Conservation (phyloP, 1,140 invertebrate genomes). For the Berghia stephanieae region DNA sequence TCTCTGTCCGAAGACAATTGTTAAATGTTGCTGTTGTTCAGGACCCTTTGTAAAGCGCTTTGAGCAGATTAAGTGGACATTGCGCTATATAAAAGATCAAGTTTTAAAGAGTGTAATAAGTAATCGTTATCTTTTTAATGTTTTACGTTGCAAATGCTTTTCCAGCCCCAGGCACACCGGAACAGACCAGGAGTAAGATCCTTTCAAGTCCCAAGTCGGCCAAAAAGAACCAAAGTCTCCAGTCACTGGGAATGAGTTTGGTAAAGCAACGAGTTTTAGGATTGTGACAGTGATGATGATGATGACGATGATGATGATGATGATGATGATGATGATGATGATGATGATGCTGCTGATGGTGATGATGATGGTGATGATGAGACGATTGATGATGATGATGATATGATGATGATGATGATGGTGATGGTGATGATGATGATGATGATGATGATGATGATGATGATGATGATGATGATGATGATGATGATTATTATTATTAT, state of each 20-base stretch:
- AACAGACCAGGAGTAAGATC: slow-evolving; percentile 40
- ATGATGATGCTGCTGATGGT: no score
- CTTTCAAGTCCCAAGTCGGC: slow-evolving; percentile 36
- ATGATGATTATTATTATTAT: neutral
- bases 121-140: no score
- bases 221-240: slow-evolving; percentile 43
- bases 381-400: no score
- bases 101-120: no score
- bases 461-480: neutral
- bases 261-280: slow-evolving; percentile 30
- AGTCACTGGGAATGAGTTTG: slow-evolving; percentile 47
- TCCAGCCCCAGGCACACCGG: slow-evolving; percentile 53
- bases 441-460: neutral
- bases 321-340: no score
- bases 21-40: no score
- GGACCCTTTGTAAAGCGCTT: no score
- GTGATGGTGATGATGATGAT: neutral
- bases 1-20: no score
- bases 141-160: no score
- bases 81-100: no score
- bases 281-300: neutral
- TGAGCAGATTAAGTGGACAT: no score
- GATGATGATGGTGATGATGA: no score
- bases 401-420: neutral
- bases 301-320: neutral